A percentile compares a stretch with the other conserved stretches of the same genome.
Conservation (phyloP, 2,888 invertebrate genomes). For the Scaptomyza parva region DNA sequence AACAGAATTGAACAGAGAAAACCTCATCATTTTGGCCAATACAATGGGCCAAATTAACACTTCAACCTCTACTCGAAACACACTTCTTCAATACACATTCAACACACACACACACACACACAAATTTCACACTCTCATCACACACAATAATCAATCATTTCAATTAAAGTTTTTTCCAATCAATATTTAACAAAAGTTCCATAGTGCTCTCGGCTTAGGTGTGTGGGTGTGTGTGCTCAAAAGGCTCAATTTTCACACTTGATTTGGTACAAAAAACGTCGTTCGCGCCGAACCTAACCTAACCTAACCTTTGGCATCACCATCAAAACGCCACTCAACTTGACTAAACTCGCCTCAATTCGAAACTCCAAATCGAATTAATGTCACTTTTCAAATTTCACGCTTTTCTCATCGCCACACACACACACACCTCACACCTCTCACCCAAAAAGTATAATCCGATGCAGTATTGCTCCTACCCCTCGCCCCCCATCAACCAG, state of each 20-base stretch:
- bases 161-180: neutral
- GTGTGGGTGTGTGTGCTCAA: constrained; percentile 40
- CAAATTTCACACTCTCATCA: neutral
- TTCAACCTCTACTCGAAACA: neutral
- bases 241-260: constrained; percentile 73
- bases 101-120: no score
- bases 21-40: no score
- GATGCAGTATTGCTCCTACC: constrained; percentile 8
- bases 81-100: no score
- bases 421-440: constrained; percentile 17
- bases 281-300: no score
- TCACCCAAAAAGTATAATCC: constrained; percentile 12
- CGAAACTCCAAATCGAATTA: constrained; percentile 68
- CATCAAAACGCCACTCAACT: constrained; percentile 14
- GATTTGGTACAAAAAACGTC: constrained; percentile 55
- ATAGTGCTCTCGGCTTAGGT: neutral
- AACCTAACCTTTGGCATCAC: no score
- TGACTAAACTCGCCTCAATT: constrained; percentile 21
- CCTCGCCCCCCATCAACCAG: neutral
- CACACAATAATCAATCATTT: neutral
- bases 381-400: constrained; percentile 74
- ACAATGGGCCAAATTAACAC: constrained; percentile 2
- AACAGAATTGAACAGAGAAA: no score
- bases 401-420: constrained; percentile 57
- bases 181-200: neutral